Conservation (phyloP, 2,888 invertebrate genomes). For the Acanthosoma haemorrhoidale region DNA sequence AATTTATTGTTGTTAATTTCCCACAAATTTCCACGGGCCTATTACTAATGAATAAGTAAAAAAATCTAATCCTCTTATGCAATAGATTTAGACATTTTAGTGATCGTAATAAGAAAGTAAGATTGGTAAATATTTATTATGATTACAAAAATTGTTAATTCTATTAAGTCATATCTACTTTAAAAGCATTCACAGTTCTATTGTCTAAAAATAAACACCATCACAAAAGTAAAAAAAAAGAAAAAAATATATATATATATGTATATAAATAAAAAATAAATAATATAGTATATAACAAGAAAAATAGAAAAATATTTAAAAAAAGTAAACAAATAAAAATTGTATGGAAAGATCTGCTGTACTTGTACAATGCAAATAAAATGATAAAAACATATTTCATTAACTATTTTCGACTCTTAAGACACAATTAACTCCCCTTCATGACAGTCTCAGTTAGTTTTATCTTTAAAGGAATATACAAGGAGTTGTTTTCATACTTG, state of each 20-base stretch:
- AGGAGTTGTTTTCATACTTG: conserved; percentile 53
- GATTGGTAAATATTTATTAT: not conserved
- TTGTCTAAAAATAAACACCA: not conserved
- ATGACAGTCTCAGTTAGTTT: not conserved
- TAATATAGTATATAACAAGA: not conserved
- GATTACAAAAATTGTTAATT: not conserved
- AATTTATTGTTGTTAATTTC: too few relatives aligned
- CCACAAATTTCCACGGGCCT: too few relatives aligned
- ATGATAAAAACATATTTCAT: not conserved
- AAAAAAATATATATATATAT: not conserved
- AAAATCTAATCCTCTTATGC: too few relatives aligned
- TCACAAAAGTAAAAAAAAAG: too few relatives aligned
- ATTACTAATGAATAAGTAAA: too few relatives aligned
- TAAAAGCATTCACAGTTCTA: not conserved
- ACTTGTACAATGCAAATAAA: not conserved
- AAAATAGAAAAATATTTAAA: not conserved
- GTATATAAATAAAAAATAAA: not conserved
- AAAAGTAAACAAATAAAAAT: not conserved
- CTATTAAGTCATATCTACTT: conserved; percentile 5
- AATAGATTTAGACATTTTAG: too few relatives aligned
- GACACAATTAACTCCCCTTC: not conserved
- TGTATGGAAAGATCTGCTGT: not conserved
- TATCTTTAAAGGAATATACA: conserved; percentile 6
- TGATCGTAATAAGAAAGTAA: too few relatives aligned
- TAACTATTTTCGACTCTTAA: not conserved